Percentiles rank a stretch among this genome's conserved stretches.
phyloP scores from a whole-genome alignment of 2,888 invertebrate species.

The Sycophila texana region DNA sequence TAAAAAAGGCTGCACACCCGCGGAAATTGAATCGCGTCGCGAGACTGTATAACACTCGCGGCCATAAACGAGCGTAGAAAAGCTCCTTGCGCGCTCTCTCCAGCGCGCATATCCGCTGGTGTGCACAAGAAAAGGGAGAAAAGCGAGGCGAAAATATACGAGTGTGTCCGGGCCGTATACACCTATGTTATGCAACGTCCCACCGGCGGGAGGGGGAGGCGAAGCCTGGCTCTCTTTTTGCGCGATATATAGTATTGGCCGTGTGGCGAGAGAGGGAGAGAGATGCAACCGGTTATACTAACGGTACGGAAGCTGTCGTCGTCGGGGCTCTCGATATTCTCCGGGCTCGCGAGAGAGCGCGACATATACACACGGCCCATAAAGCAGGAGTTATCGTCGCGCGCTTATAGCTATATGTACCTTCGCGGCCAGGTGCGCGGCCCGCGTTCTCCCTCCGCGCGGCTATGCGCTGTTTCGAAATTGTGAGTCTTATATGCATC shows the following conservation, averaged over 20 bases:
- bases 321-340: slow-evolving; percentile 3
- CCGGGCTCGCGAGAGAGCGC: not conserved
- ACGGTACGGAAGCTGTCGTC: slow-evolving; percentile 54
- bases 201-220: not conserved
- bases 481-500: slow-evolving; percentile 21
- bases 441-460: slow-evolving; percentile 9
- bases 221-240: slow-evolving; percentile 5
- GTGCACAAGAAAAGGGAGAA: not conserved
- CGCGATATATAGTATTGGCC: slow-evolving; percentile 37
- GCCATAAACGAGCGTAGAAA: not conserved
- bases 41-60: not conserved
- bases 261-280: not conserved
- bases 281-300: slow-evolving; percentile 41
- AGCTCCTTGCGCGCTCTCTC: not conserved
- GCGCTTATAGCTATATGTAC: not conserved
- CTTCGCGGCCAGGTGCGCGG: slow-evolving; percentile 30
- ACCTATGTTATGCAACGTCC: slow-evolving; percentile 37
- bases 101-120: not conserved
- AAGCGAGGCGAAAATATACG: slow-evolving; percentile 26
- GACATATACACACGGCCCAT: slow-evolving; percentile 24
- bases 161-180: not conserved
- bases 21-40: slow-evolving; percentile 1
- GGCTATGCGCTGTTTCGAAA: slow-evolving; percentile 23
- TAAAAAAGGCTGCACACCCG: not conserved
- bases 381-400: slow-evolving; percentile 50